Evolutionary conservation across 92 coral and sea anemone genomes (phyloP), one percentile per base, ranked within the genome.

Genomic region (Scolanthus callimorphus): DNA sequence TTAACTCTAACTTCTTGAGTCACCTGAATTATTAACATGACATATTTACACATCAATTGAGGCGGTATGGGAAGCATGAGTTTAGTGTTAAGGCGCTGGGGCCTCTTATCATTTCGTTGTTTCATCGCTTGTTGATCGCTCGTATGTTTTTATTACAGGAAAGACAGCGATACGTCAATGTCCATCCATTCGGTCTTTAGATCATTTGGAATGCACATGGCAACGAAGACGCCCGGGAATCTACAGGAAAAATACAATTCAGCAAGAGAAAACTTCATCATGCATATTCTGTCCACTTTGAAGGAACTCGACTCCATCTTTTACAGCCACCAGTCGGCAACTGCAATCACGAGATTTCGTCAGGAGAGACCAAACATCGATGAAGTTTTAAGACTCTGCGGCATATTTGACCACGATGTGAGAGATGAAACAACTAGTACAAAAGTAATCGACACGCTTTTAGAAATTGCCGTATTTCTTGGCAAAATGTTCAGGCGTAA

Each of bases 381-480:
- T 41, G 72, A 84, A 62, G 51, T 79, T 11, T 51, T 66, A 30
- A n/a, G 53, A 0, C 76, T 78, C 83, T 82, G 83, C 29, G n/a
- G n/a, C n/a, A 47, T 62, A 2, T 23, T 49, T 10, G 55, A 26
- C 44, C 26, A 24, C 2, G 53, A 39, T 2, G 20, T 27, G 2
- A 49, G 37, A 1, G 69, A 51, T 20, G 51, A 11, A 17, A 29
- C 41, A 3, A n/a, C 46, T n/a, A 71, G 67, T 50, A 11, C 25
- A 31, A 19, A 25, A 1, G 55, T 54, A 44, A 63, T 84, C 31
- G 65, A 73, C 38, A 44, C 71, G 49, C 62, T 74, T 41, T 57
- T 60, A 26, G 37, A 31, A 50, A 69, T 62, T 20, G 73, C 62
- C 15, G 59, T 48, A 27, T 65, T 84, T 57, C 52, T 75, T 17